phyloP scores from a whole-genome alignment of 2,797 vertebrate genomes.

The Girardinus metallicus region DNA sequence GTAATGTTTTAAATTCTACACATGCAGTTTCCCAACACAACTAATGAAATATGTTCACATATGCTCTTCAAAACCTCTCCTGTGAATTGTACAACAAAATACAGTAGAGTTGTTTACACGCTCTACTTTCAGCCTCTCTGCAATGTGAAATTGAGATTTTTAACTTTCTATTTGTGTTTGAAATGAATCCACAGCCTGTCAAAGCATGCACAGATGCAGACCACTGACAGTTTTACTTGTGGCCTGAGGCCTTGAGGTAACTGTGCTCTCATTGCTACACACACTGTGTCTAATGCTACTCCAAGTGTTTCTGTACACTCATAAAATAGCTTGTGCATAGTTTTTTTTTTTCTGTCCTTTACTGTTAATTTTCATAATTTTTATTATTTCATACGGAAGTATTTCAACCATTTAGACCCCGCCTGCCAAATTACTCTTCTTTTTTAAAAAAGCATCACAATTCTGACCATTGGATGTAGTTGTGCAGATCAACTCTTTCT shows the following conservation, averaged over 20 bases:
- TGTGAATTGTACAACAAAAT: not conserved
- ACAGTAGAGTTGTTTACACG: not conserved
- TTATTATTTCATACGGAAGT: not conserved
- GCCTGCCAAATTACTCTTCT: too few species aligned
- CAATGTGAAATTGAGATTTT: not conserved
- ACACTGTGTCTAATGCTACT: constrained; percentile 22
- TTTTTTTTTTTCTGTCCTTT: not conserved
- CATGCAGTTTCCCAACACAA: not conserved
- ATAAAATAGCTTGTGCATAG: not conserved
- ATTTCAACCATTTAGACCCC: not conserved
- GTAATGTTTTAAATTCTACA: not conserved
- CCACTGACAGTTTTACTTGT: not conserved
- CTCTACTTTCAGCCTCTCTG: not conserved
- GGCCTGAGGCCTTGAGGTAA: not conserved
- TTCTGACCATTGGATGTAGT: too few species aligned
- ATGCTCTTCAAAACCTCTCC: not conserved
- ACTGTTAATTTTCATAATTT: not conserved
- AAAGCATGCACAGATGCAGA: not conserved
- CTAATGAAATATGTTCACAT: not conserved
- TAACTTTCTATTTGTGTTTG: not conserved
- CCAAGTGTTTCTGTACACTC: not conserved
- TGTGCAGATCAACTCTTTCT: too few species aligned
- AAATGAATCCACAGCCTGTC: not conserved
- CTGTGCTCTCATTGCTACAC: constrained; percentile 14
- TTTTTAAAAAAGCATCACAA: too few species aligned